Evolutionary conservation across 1,140 invertebrate genomes (phyloP), one percentile per base, ranked within the genome.

Genomic region (Nephila pilipes): DNA sequence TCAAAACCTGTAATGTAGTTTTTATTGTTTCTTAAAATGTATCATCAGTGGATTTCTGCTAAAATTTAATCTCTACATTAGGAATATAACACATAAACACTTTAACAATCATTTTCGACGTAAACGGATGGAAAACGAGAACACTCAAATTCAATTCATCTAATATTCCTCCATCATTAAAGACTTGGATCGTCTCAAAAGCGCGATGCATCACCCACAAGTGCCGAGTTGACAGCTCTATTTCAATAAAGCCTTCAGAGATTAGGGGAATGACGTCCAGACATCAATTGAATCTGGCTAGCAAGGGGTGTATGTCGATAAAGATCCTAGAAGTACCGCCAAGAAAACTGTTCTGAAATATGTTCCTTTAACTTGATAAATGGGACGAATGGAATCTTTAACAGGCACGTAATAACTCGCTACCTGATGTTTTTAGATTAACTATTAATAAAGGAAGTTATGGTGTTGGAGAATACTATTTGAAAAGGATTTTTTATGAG

Each of bases 261-360:
- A 69, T 69, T 69, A 69, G 29, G 29, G 3, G n/a, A n/a, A n/a
- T n/a, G 63, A 69, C 63, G 25, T 8, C 63, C 63, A 25, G 63
- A 29, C 63, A 69, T 69, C 63, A 69, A 69, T 69, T 69, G 63
- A 69, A 69, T 12, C 63, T 69, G 63, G 25, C 63, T 25, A 25
- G 63, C 63, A 69, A 29, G 25, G 25, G 22, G 6, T 69, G n/a
- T 25, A 25, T 69, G 25, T 25, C 25, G 63, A 29, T 69, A 69
- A 69, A 69, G 63, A 69, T n/a, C n/a, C n/a, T n/a, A n/a, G n/a
- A n/a, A 10, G 63, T 25, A 1, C 12, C 63, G 22, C 63, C 29
- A 69, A 69, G 63, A 69, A 69, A 69, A 22, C 25, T 69, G 63
- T 69, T 69, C 63, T 69, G 63, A 69, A 69, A 69, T 69, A 69